Evolutionary conservation across 64 coral and sea anemone species (phyloP), one percentile per base, ranked within the genome.

Genomic region (Pachyseris speciosa): DNA sequence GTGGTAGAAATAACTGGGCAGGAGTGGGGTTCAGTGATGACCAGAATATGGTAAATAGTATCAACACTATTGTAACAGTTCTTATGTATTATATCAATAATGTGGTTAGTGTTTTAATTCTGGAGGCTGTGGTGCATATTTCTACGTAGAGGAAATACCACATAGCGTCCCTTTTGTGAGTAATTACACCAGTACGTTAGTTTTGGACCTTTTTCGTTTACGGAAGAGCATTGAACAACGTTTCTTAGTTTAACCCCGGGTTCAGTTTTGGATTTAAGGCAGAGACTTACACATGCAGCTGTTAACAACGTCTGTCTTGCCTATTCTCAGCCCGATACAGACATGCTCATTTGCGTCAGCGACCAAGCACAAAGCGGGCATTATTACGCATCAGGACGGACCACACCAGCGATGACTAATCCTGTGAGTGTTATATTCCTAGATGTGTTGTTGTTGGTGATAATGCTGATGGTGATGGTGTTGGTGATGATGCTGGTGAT

Each of bases 1-100:
- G 86, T 10, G 87, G 45, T 6, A 84, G 40, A 65, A 58, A 43
- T 1, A 9, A 73, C 20, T 94, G 44, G 44, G 26, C 27, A 26
- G 74, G 11, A 77, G 47, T 77, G 11, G 74, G 74, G 36, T 77
- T 77, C 20, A 77, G 74, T 7, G 26, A 52, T 51, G 45, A 77
- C 28, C 10, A 17, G 8, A 13, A 5, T 1, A 77, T 77, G 74
- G 74, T 77, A 45, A 77, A 41, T 32, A 31, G 2, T n/a, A n/a
- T n/a, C n/a, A 37, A 39, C 34, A 64, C 11, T 1, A 26, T 27
- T 61, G n/a, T 9, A 61, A 61, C n/a, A 26, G n/a, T 24, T 5
- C 16, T 26, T 26, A 16, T 61, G 8, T 5, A 61, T 24, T 4
- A 25, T 1, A 25, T 26, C 3, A 61, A 53, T 3, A 19, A 17